These are phyloP conservation scores for Drosophila mercatorum DNA, from an alignment of 2,888 invertebrate genomes.

Conservation along the genomic window DNA sequence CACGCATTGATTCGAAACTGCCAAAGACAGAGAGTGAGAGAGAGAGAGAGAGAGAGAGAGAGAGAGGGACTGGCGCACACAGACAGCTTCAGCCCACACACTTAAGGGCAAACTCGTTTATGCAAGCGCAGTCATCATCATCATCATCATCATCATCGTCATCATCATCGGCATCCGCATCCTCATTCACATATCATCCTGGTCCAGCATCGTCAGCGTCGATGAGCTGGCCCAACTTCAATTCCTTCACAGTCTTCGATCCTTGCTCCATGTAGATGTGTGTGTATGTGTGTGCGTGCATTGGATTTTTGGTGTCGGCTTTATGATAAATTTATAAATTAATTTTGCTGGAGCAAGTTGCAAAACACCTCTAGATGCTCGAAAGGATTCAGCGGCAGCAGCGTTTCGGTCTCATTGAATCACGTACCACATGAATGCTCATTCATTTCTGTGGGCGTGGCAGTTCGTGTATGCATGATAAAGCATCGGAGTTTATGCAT, in stretches of 20 bases:
- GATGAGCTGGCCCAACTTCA: slow-evolving; percentile 49
- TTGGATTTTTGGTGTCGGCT: slow-evolving; percentile 37
- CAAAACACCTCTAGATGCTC: slow-evolving; percentile 30
- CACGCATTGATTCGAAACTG: slow-evolving; percentile 64
- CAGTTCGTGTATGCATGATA: slow-evolving; percentile 42
- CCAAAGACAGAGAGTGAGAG: slow-evolving; percentile 18
- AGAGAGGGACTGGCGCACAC: neutral
- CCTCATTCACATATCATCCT: slow-evolving; percentile 39
- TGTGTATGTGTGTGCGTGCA: slow-evolving; percentile 13
- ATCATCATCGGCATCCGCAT: slow-evolving; percentile 1
- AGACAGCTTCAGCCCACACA: slow-evolving; percentile 46
- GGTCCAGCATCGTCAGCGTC: slow-evolving; percentile 30
- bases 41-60: slow-evolving; percentile 3
- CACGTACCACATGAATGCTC: slow-evolving; percentile 47
- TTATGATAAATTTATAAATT: slow-evolving; percentile 70
- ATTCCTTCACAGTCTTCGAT: slow-evolving; percentile 39
- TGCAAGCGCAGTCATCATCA: slow-evolving; percentile 72
- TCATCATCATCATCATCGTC: slow-evolving; percentile 32
- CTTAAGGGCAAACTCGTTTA: slow-evolving; percentile 74
- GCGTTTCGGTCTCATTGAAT: slow-evolving; percentile 35
- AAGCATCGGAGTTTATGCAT: slow-evolving; percentile 40
- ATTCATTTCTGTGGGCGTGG: slow-evolving; percentile 43
- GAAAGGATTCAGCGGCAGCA: slow-evolving; percentile 31
- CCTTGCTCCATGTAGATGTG: slow-evolving; percentile 8
- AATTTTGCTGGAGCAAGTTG: slow-evolving; percentile 47